Base-by-base conservation (phyloP, 2,113 vertebrate genomes). In the Cervus canadensis region DNA sequence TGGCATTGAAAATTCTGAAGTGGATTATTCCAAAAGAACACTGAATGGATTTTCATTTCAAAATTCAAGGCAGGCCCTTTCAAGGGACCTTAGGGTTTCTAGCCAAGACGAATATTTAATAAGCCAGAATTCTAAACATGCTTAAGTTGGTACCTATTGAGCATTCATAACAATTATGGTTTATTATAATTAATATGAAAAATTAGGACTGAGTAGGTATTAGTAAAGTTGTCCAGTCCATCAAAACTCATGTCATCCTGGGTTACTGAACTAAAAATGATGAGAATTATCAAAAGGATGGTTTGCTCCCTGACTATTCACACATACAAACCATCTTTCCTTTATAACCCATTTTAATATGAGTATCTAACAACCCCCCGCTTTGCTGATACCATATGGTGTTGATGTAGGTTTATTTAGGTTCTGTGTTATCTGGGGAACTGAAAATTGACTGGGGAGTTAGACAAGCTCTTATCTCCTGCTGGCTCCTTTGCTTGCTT, bases 321-420 rank as follows among this genome's bases (percentile, higher is more conserved):
- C 60, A 94, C 14, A 5, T 79, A 74, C 57, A 84, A 74, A 94
- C 91, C 92, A n/a, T 92, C 92, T 95, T 97, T 94, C 88, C 93
- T 97, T 96, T 93, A 95, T 81, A 94, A 96, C 94, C 60, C 57
- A 95, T 97, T 97, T 97, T 96, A 97, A 97, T 97, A 67, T 5
- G 14, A 97, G 79, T 87, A 89, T 94, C 97, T 91, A 94, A 92
- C 87, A 97, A 96, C 30, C 52, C 40, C 84, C 56, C 36, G 57
- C 96, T 95, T 96, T 97, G 95, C 93, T 71, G 95, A 87, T 89
- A 95, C 96, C 97, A 98, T 98, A 98, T 98, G 97, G 97, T 96
- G 97, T 98, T 98, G 97, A 97, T 98, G 97, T 94, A 94, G 82
- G 94, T 98, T 98, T 98, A 97, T 97, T 98, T 97, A 97, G 88